Conservation (phyloP, 2,113 vertebrate genomes). For the Carlito syrichta region DNA sequence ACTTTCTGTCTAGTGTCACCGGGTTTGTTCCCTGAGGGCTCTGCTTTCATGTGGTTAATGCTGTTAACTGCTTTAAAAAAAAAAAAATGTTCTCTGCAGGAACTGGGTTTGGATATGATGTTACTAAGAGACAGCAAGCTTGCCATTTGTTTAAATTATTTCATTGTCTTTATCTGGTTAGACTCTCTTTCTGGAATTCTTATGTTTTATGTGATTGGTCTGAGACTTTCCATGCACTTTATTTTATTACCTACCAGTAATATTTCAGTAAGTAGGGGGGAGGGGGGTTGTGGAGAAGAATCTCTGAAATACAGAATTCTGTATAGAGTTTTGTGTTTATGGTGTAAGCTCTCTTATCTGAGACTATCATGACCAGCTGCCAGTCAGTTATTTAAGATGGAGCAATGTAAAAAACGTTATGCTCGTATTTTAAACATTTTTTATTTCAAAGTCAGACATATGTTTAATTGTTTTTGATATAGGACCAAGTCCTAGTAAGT, state of each 20-base stretch:
- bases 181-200: constrained; percentile 34
- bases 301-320: constrained; percentile 43
- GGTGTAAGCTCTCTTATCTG: not conserved
- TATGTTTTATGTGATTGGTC: constrained; percentile 10
- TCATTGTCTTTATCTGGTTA: constrained; percentile 52
- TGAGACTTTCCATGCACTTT: not conserved
- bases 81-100: not conserved
- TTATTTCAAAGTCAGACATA: not conserved
- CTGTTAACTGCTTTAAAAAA: constrained; percentile 31
- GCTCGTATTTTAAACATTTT: constrained; percentile 20
- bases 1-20: not conserved
- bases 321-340: constrained; percentile 28
- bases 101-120: not conserved
- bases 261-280: not conserved
- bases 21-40: not conserved
- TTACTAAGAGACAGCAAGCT: constrained; percentile 32
- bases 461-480: not conserved
- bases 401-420: not conserved
- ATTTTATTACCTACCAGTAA: not conserved
- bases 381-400: constrained; percentile 37
- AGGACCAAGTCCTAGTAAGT: not conserved
- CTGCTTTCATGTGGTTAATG: constrained; percentile 39
- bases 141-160: not conserved
- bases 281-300: constrained; percentile 5
- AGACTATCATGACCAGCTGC: constrained; percentile 16